Evolutionary conservation across 2,797 vertebrate genomes (phyloP).

Genomic region (Melanotaenia nigrans): DNA sequence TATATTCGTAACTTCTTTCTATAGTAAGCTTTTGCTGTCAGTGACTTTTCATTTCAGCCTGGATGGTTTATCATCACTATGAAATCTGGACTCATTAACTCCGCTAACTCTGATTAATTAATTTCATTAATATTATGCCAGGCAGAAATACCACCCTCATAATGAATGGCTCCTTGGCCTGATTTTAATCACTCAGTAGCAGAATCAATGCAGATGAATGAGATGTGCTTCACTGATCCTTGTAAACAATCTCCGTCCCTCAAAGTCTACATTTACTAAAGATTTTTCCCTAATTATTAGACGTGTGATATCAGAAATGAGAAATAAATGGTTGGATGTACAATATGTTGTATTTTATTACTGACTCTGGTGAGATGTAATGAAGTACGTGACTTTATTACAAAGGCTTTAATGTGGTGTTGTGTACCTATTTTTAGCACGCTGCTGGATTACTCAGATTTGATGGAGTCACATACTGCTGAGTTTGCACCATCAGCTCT

Average conservation of each 20-base stretch:
- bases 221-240: slow-evolving; percentile 36
- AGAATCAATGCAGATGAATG: slow-evolving; percentile 59
- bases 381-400: slow-evolving; percentile 66
- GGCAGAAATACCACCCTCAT: slow-evolving; percentile 57
- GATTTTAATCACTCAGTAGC: slow-evolving; percentile 65
- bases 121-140: slow-evolving; percentile 71
- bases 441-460: slow-evolving; percentile 63
- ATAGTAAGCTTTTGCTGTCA: neutral
- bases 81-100: slow-evolving; percentile 48
- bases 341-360: slow-evolving; percentile 28
- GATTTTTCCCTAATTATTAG: slow-evolving; percentile 1
- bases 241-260: slow-evolving; percentile 51
- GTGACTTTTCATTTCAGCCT: slow-evolving; percentile 23
- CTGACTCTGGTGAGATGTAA: slow-evolving; percentile 46
- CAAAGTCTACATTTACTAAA: slow-evolving; percentile 9
- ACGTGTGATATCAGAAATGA: slow-evolving; percentile 23
- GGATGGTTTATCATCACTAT: slow-evolving; percentile 31
- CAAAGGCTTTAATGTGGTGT: slow-evolving; percentile 58
- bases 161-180: slow-evolving; percentile 62
- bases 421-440: slow-evolving; percentile 71
- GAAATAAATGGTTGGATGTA: slow-evolving; percentile 2
- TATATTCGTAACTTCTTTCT: neutral
- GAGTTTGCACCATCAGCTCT: slow-evolving; percentile 69
- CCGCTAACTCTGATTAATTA: slow-evolving; percentile 49
- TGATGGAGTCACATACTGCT: slow-evolving; percentile 73